These are phyloP conservation scores for Donacobius atricapilla DNA, from an alignment of 2,113 vertebrate genomes.

Conservation along the genomic window DNA sequence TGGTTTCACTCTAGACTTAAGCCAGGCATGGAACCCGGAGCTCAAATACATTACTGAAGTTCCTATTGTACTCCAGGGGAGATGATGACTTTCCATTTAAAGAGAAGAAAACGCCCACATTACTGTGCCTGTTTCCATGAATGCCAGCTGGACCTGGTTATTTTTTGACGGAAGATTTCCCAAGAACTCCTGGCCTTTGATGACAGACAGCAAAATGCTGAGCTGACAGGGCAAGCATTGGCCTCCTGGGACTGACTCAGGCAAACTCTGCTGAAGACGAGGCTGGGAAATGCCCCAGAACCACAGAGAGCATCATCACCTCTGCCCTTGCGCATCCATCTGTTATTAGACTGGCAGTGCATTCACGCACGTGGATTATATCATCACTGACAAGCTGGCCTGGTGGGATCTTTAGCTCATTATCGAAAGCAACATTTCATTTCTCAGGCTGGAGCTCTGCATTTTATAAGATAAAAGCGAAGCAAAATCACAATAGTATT, in stretches of 20 bases:
- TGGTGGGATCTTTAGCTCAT: background rate
- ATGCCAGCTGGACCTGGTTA: accelerated
- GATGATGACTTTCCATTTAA: background rate
- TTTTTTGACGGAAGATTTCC: background rate
- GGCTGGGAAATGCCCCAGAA: background rate
- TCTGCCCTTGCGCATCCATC: background rate
- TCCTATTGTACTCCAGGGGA: background rate
- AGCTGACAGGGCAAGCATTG: background rate
- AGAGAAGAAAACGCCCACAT: background rate
- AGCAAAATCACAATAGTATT: background rate
- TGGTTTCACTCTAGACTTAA: background rate
- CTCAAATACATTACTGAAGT: background rate
- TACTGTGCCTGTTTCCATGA: background rate
- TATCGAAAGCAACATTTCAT: background rate
- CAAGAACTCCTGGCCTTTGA: background rate
- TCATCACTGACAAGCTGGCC: background rate
- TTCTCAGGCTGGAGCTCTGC: background rate
- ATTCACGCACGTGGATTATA: background rate
- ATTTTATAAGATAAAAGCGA: background rate
- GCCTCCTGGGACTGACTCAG: background rate
- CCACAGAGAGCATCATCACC: background rate
- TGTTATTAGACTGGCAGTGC: accelerated
- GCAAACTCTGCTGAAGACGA: background rate
- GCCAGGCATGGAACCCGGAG: background rate
- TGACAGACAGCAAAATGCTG: background rate